A percentile compares a stretch with the other conserved stretches of the same genome.
Conservation (phyloP, 2,113 vertebrate genomes). For the Himantopus leucocephalus region DNA sequence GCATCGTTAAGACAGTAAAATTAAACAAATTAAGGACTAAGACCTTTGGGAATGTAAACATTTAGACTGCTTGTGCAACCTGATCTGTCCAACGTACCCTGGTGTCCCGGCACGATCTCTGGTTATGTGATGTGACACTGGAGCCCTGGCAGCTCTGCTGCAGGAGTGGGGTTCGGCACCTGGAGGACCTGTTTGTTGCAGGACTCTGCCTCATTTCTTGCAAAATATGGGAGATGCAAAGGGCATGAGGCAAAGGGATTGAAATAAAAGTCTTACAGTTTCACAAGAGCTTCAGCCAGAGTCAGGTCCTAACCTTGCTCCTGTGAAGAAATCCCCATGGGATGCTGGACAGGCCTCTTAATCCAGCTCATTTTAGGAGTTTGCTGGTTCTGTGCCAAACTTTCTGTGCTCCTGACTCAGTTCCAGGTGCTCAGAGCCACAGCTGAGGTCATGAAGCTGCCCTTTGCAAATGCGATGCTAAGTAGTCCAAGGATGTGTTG, state of each 20-base stretch:
- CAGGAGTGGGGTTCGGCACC: accelerated
- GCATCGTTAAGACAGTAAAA: neutral
- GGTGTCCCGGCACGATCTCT: neutral
- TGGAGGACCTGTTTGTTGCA: too few relatives aligned
- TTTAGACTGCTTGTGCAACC: neutral
- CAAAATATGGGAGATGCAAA: neutral
- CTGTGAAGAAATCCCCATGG: neutral
- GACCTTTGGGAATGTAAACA: neutral
- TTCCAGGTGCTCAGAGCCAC: neutral
- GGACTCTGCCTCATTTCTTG: neutral
- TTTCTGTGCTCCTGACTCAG: neutral
- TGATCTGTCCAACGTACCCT: neutral
- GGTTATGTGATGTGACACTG: accelerated
- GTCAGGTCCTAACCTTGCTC: neutral
- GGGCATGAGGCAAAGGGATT: neutral
- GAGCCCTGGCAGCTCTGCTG: neutral
- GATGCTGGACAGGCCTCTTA: neutral
- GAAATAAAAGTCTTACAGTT: neutral
- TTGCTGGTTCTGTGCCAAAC: neutral
- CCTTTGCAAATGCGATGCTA: neutral
- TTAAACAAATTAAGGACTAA: neutral
- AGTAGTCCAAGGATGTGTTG: neutral
- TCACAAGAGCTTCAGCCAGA: neutral
- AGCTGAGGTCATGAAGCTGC: neutral
- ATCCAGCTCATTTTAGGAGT: neutral